Base-by-base conservation (phyloP, 2,113 vertebrate species). In the Megaceryle maxima region DNA sequence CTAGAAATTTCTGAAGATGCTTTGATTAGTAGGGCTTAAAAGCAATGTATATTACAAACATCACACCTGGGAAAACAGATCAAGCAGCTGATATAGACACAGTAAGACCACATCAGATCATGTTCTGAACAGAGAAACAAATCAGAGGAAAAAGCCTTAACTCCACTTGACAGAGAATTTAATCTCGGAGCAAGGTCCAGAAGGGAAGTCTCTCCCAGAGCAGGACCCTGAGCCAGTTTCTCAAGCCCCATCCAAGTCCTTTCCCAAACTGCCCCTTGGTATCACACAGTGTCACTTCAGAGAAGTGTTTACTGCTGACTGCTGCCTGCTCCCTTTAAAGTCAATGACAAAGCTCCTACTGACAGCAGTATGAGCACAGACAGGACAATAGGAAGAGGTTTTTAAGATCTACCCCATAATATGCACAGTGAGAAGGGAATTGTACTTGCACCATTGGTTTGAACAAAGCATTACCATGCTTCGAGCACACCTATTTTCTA, bases 401-500 rank as follows among this genome's bases (percentile, higher is more conserved):
- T 80, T 88, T 55, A 28, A 62, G 56, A 50, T 0, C 3, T 44
- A 44, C 6, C 39, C 55, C 13, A 21, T 74, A 62, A 74, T 19
- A 73, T 3, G 55, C 90, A 55, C 46, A 33, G 88, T 5, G 15
- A 95, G 93, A 92, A 92, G 77, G 24, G 56, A 86, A 80, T 95
- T 93, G 80, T 28, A 41, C 14, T 78, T 72, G 75, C 75, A 28
- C 72, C 0, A 0, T 74, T 89, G 66, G 80, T 70, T 75, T 92
- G 88, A 95, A 60, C n/a, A 83, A 87, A 94, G 46, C 37, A 64
- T 87, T 43, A 74, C 64, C 62, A 67, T 73, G 72, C 88, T 86
- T 79, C 93, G 79, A 95, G 92, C 77, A 92, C 69, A 93, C 83
- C 89, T 91, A 74, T 92, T 95, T 96, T 92, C 87, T 93, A 44